Evolutionary conservation across 1,140 invertebrate genomes (phyloP), one percentile per base, ranked within the genome.

Genomic region (Uloborus diversus): DNA sequence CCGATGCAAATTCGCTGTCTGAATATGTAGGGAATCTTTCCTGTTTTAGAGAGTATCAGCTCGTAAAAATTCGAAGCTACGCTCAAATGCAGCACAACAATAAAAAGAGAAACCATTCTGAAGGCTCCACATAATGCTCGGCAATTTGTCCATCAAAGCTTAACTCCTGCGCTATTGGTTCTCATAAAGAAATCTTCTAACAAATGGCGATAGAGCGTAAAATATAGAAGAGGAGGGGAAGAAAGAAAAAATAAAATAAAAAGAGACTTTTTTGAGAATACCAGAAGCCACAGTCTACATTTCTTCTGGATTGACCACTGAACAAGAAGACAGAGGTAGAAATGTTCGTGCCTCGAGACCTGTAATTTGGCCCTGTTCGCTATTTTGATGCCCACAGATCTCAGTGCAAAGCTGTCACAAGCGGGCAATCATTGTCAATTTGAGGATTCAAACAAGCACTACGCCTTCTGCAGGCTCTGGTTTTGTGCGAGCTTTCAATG

Each of bases 101-200:
- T 20, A 32, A n/a, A 23, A 68, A 68, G 13, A 23, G 4, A 11
- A 47, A 20, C n/a, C 42, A 66, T 25, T 30, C 14, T 53, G 27
- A 42, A 56, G 28, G 27, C 20, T 28, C 69, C 28, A 32, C 70
- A 73, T 73, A 73, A 73, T 73, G 33, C 33, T 28, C 32, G n/a
- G 56, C 49, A 73, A 73, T 73, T 73, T 73, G 70, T 35, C 70
- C 56, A 49, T 73, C 70, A 73, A 47, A 59, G 25, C 33, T 59
- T 25, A 28, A 5, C 23, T 59, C 53, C 53, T 47, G 47, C 57
- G 42, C 70, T 51, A 73, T 73, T 73, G 70, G 70, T 73, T 73
- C 35, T 35, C 33, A 37, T 62, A 30, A 23, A 73, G 37, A 59
- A 71, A 59, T 30, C 27, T 20, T 37, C 70, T 49, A 25, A 62